These are phyloP conservation scores for Lycocerus yunnanus DNA, from an alignment of 2,888 invertebrate species.

Conservation along the genomic window DNA sequence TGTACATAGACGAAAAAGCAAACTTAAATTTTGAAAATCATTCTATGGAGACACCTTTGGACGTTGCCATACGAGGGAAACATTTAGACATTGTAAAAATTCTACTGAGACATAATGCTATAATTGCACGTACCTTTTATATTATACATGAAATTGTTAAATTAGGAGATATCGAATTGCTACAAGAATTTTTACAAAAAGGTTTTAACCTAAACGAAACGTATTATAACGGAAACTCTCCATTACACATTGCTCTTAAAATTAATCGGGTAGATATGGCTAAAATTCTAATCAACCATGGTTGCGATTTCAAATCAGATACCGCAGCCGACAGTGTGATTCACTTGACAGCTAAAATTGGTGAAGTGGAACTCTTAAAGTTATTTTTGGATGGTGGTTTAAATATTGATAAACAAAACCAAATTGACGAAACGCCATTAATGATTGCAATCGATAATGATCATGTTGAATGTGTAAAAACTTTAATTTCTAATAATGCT, in stretches of 20 bases:
- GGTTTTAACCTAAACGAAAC: neutral
- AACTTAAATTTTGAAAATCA: neutral
- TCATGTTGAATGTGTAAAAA: neutral
- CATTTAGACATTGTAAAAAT: neutral
- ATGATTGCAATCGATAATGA: neutral
- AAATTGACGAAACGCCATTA: neutral
- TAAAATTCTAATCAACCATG: neutral
- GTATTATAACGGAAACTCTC: neutral
- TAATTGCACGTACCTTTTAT: neutral
- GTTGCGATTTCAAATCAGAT: neutral
- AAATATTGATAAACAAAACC: neutral
- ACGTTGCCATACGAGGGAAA: neutral
- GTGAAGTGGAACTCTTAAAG: neutral
- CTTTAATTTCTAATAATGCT: neutral
- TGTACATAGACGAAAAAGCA: neutral
- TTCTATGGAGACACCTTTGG: neutral
- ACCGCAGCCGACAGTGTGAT: neutral
- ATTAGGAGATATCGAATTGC: neutral
- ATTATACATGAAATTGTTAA: neutral
- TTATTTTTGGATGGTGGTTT: neutral
- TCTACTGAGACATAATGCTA: neutral
- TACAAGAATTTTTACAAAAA: neutral
- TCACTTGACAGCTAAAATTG: neutral
- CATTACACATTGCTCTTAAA: neutral
- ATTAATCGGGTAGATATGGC: neutral